phyloP scores from a whole-genome alignment of 2,113 vertebrate genomes.

The Andinoacara biseriatus region DNA sequence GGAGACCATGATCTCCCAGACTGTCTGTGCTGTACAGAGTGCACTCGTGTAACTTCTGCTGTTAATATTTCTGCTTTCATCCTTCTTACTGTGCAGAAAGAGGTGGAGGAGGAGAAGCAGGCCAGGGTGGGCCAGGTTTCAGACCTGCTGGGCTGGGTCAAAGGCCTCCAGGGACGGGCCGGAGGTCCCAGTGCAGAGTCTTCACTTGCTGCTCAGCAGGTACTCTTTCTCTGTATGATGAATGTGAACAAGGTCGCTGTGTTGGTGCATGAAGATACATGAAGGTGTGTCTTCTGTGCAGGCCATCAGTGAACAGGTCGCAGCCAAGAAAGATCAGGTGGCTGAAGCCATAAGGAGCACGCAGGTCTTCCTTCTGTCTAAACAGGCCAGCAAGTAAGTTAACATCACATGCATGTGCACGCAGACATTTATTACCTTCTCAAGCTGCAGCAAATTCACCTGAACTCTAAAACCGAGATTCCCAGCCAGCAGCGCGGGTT shows the following conservation, averaged over 20 bases:
- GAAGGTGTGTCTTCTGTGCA: constrained; percentile 50
- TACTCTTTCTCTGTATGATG: constrained; percentile 28
- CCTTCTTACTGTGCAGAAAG: constrained; percentile 83
- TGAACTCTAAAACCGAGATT: neutral
- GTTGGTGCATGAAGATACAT: fast-evolving
- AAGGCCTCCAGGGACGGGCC: constrained; percentile 81
- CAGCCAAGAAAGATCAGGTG: constrained; percentile 88
- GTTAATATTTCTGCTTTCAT: neutral
- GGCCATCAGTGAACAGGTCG: constrained; percentile 89
- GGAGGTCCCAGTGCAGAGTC: constrained; percentile 81
- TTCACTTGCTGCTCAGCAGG: constrained; percentile 92
- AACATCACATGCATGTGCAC: neutral
- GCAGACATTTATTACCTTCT: neutral
- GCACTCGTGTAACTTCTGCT: neutral
- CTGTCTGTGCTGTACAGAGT: neutral
- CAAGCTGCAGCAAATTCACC: neutral
- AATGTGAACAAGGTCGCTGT: fast-evolving
- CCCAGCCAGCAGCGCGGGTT: fast-evolving
- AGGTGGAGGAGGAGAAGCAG: constrained; percentile 95
- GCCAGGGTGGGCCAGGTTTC: constrained; percentile 91
- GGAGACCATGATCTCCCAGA: neutral
- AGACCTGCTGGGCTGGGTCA: constrained; percentile 90
- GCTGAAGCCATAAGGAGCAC: constrained; percentile 91
- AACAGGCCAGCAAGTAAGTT: constrained; percentile 94
- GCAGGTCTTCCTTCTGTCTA: constrained; percentile 92